Conservation (phyloP, 1,140 invertebrate species). For the Laupala kohalensis region DNA sequence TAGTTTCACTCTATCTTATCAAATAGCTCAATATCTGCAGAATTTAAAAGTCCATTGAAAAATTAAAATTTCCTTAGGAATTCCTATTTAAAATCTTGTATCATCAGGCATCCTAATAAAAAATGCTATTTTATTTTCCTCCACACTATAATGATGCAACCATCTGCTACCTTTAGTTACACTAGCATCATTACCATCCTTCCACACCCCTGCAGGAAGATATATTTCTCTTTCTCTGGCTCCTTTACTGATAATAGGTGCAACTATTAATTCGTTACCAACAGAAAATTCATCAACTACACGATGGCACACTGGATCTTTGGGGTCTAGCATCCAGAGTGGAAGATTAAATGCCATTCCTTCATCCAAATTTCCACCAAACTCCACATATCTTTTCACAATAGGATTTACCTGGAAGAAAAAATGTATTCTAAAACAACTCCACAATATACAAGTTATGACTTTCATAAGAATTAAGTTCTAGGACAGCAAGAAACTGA, state of each 20-base stretch:
- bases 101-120: slow-evolving; percentile 76
- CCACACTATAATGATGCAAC: slow-evolving; percentile 75
- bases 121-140: slow-evolving; percentile 64
- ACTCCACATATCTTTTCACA: slow-evolving; percentile 56
- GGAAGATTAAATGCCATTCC: slow-evolving; percentile 77
- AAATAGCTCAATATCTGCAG: too few relatives aligned
- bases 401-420: slow-evolving; percentile 48
- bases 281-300: slow-evolving; percentile 82
- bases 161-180: slow-evolving; percentile 73
- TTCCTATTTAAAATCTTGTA: slow-evolving; percentile 47
- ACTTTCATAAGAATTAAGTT: background rate
- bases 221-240: slow-evolving; percentile 59
- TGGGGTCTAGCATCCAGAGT: slow-evolving; percentile 80
- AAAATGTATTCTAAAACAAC: background rate
- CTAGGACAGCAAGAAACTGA: background rate
- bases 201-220: slow-evolving; percentile 76
- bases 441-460: background rate
- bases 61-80: too few relatives aligned
- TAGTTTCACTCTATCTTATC: too few relatives aligned
- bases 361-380: slow-evolving; percentile 51
- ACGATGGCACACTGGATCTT: slow-evolving; percentile 60
- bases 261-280: slow-evolving; percentile 81
- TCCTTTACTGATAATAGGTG: slow-evolving; percentile 64
- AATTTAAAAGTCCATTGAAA: too few relatives aligned
- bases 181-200: slow-evolving; percentile 74